These are phyloP conservation scores for Temnothorax nylanderi DNA, from an alignment of 1,140 invertebrate species.

Conservation along the genomic window DNA sequence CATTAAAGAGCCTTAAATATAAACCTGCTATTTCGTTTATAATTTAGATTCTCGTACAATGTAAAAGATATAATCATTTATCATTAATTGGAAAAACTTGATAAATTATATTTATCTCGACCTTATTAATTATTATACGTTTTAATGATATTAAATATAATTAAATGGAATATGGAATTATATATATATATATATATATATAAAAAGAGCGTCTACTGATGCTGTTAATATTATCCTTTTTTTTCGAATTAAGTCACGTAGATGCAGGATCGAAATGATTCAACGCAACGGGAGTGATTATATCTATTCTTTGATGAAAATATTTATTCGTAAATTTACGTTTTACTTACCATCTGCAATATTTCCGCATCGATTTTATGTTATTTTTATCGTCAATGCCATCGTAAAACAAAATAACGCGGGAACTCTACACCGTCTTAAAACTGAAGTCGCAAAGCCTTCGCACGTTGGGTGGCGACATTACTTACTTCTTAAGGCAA, in stretches of 20 bases:
- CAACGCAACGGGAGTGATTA: not conserved
- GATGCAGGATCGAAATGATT: not conserved
- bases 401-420: constrained; percentile 47
- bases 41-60: not conserved
- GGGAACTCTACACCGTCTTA: constrained; percentile 42
- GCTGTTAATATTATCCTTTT: not conserved
- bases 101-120: too few species aligned
- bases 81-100: not conserved
- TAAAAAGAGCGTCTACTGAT: not conserved
- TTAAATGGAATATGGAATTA: not conserved
- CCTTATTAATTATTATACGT: not conserved
- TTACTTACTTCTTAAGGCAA: constrained; percentile 42
- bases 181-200: too few species aligned
- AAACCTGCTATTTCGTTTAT: constrained; percentile 4
- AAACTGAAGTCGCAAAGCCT: constrained; percentile 33
- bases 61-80: constrained; percentile 13
- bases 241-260: not conserved
- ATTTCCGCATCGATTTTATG: not conserved
- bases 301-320: not conserved
- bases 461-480: constrained; percentile 12
- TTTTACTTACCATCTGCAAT: not conserved
- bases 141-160: not conserved
- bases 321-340: not conserved
- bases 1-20: not conserved
- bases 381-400: constrained; percentile 55